Base-by-base conservation (phyloP, 2,113 vertebrate genomes). In the Hiodon tergisus region DNA sequence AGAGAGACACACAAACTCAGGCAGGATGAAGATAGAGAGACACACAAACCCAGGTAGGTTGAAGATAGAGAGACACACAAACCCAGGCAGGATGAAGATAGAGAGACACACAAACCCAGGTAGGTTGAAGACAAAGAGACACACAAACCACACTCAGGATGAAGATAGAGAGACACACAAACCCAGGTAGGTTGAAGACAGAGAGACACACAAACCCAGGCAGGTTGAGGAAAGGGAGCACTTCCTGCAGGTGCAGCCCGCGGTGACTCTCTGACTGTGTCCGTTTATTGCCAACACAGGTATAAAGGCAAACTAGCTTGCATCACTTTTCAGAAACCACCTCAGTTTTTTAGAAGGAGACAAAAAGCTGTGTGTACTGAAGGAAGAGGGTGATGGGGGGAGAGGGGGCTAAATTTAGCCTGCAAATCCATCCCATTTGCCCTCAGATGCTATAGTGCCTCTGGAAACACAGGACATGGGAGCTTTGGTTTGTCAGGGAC, bases 331-430 rank as follows among this genome's bases (percentile, higher is more conserved):
- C 31, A 31, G 31, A 31, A 31, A 31, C 31, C 31, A 31, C 31
- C 31, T 31, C 31, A 31, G 31, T 31, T 31, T 31, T 31, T 31
- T 31, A 31, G 31, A 2, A 31, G 31, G 59, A 77, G 67, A 79
- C 67, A 51, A 52, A 52, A 60, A 47, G 69, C 66, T 62, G 67
- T 82, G 69, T 78, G 69, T 77, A 78, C 77, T 78, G 73, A 72
- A 72, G 61, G 75, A 70, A 55, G 73, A 70, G 31, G 31, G 31
- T 0, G 31, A 31, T 31, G 31, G 31, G 31, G 31, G 31, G 31
- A 31, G 46, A 52, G 14, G 67, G 70, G 61, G 48, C 79, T 82
- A 75, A 63, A 80, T 80, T 75, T 77, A 79, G 75, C 73, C 46
- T n/a, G 67, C 57, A 47, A 74, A 62, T 65, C 61, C 57, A 73